Percentiles rank a stretch among this genome's conserved stretches.
phyloP scores from a whole-genome alignment of 1,140 invertebrate species.

The Drosophila ambigua region DNA sequence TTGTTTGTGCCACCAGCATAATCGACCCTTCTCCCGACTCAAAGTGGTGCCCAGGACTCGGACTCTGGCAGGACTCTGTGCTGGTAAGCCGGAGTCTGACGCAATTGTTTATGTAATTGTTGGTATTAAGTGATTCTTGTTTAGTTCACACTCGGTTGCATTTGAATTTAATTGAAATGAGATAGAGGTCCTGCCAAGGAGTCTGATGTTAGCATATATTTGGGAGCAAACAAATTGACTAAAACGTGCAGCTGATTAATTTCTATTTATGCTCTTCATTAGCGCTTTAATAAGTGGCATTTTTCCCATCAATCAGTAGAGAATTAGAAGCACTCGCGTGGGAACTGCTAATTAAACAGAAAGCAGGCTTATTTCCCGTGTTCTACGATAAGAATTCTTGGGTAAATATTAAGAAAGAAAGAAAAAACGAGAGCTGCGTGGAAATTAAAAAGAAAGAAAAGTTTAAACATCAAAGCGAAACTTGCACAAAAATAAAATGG shows the following conservation, averaged over 20 bases:
- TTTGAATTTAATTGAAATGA: slow-evolving; percentile 59
- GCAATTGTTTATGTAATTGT: slow-evolving; percentile 77
- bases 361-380: slow-evolving; percentile 54
- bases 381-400: slow-evolving; percentile 21
- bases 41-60: slow-evolving; percentile 26
- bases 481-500: slow-evolving; percentile 70
- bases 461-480: slow-evolving; percentile 76
- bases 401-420: slow-evolving; percentile 51
- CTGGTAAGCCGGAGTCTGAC: slow-evolving; percentile 25
- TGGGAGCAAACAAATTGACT: too few relatives aligned
- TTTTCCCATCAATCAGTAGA: slow-evolving; percentile 8
- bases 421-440: slow-evolving; percentile 13
- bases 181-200: neutral
- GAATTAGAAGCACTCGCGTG: slow-evolving; percentile 38
- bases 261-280: neutral
- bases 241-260: too few relatives aligned
- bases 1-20: slow-evolving; percentile 23
- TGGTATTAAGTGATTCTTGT: slow-evolving; percentile 78
- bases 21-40: slow-evolving; percentile 29
- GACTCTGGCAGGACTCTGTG: slow-evolving; percentile 25
- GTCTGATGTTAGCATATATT: neutral
- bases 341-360: slow-evolving; percentile 69
- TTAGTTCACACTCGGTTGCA: slow-evolving; percentile 65
- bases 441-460: slow-evolving; percentile 69
- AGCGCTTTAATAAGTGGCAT: neutral